These are phyloP conservation scores for Elmis aenea DNA, from an alignment of 2,888 invertebrate species.

Conservation along the genomic window DNA sequence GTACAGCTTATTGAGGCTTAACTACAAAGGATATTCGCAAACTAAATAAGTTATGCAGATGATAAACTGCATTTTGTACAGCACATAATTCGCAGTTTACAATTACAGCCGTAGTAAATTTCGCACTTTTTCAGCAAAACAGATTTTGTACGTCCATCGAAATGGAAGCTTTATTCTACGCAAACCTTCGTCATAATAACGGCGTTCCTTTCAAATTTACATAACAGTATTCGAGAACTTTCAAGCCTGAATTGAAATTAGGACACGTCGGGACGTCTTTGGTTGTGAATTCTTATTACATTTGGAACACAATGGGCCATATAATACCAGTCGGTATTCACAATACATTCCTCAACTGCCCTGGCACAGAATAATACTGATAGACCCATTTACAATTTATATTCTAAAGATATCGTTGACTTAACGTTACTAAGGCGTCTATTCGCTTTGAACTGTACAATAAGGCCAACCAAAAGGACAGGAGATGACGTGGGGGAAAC, in stretches of 20 bases:
- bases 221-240: constrained; percentile 13
- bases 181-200: too few species aligned
- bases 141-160: too few species aligned
- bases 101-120: too few species aligned
- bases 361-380: constrained; percentile 23
- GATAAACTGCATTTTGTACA: too few species aligned
- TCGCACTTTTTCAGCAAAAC: too few species aligned
- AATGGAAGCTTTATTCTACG: too few species aligned
- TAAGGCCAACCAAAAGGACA: neutral
- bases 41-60: too few species aligned
- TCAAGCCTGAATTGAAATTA: constrained; percentile 23
- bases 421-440: neutral
- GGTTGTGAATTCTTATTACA: constrained; percentile 28
- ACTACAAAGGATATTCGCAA: too few species aligned
- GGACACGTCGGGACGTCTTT: constrained; percentile 24
- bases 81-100: too few species aligned
- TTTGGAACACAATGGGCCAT: constrained; percentile 24
- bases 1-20: too few species aligned
- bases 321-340: constrained; percentile 25
- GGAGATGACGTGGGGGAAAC: neutral
- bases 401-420: constrained; percentile 4
- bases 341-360: constrained; percentile 26
- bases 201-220: too few species aligned
- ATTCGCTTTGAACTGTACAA: neutral
- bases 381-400: constrained; percentile 26